Conservation (phyloP, 2,888 invertebrate genomes). For the Hypomecis atomaria region DNA sequence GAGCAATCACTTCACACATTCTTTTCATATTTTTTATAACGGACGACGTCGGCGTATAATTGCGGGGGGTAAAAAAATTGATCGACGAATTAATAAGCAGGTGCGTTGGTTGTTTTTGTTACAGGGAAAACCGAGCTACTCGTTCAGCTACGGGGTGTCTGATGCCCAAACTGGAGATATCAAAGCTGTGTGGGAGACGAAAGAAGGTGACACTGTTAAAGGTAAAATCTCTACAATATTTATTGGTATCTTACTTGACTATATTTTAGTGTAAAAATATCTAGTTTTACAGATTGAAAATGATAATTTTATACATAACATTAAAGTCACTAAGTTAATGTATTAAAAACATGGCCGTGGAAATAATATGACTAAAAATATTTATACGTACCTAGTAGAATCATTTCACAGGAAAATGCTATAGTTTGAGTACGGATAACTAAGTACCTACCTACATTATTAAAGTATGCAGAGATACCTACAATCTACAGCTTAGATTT, state of each 20-base stretch:
- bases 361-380: too few relatives aligned
- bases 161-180: conserved; percentile 85
- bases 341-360: too few relatives aligned
- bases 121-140: conserved; percentile 84
- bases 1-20: conserved; percentile 70
- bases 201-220: conserved; percentile 85
- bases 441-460: too few relatives aligned
- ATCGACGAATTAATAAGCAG: conserved; percentile 49
- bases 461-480: too few relatives aligned
- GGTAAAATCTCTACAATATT: conserved; percentile 56
- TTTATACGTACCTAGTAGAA: too few relatives aligned
- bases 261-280: too few relatives aligned
- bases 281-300: too few relatives aligned
- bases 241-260: not conserved
- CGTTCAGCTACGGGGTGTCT: conserved; percentile 86
- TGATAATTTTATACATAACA: too few relatives aligned
- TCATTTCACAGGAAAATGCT: too few relatives aligned
- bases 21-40: conserved; percentile 48
- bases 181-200: conserved; percentile 86
- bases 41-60: conserved; percentile 51
- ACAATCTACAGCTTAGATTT: too few relatives aligned
- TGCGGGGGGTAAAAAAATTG: conserved; percentile 52
- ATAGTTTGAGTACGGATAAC: too few relatives aligned
- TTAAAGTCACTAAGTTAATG: too few relatives aligned
- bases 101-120: conserved; percentile 52